A percentile compares a stretch with the other conserved stretches of the same genome.
These are phyloP conservation scores for Thecocarcelia acutangulata DNA, from an alignment of 2,888 invertebrate genomes.

Conservation along the genomic window DNA sequence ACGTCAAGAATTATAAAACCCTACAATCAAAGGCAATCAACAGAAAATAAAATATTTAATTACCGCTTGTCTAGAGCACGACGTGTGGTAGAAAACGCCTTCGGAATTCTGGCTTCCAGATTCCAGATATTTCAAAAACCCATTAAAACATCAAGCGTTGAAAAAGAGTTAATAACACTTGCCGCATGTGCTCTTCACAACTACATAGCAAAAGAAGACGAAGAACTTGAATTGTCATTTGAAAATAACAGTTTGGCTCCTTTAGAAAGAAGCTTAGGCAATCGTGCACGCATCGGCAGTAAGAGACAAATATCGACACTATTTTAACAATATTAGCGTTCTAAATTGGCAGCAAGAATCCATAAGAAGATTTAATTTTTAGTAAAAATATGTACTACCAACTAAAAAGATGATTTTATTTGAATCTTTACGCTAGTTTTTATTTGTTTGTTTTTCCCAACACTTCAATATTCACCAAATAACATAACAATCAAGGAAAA, in stretches of 20 bases:
- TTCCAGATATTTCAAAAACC: no score
- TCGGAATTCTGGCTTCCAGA: no score
- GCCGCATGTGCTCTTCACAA: slow-evolving; percentile 5
- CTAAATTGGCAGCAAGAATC: no score
- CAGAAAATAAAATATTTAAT: slow-evolving; percentile 26
- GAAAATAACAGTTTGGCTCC: background rate
- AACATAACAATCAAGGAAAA: no score
- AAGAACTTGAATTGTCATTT: background rate
- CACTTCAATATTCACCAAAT: no score
- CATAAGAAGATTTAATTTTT: background rate
- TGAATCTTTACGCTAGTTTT: no score
- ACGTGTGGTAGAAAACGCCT: no score
- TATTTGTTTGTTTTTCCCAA: no score
- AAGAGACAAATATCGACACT: slow-evolving; percentile 15
- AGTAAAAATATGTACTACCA: background rate
- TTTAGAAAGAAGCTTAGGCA: slow-evolving; percentile 10
- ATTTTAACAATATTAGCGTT: background rate
- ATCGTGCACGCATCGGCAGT: slow-evolving; percentile 5
- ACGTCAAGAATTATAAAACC: no score
- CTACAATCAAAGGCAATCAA: slow-evolving; percentile 1
- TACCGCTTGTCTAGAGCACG: slow-evolving; percentile 7
- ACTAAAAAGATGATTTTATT: no score
- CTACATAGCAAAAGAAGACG: background rate
- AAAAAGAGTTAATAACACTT: slow-evolving; percentile 17
- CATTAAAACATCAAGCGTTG: no score